phyloP scores from a whole-genome alignment of 2,113 vertebrate species.

The Shinisaurus crocodilurus region DNA sequence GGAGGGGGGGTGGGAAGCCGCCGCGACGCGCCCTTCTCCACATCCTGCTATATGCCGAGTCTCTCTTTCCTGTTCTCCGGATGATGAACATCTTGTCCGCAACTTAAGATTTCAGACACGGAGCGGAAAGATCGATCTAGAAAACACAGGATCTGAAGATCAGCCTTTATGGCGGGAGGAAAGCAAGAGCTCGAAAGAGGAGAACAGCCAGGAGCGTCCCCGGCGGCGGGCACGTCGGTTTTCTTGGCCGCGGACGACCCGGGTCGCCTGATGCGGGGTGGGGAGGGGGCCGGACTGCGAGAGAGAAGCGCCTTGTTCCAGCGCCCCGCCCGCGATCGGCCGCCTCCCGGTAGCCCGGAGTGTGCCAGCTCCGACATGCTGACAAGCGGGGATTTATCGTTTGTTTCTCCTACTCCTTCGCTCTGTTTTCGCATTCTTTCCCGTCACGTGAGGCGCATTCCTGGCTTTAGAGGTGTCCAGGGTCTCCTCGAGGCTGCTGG shows the following conservation, averaged over 20 bases:
- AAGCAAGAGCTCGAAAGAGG: too few species aligned
- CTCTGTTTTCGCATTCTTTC: constrained; percentile 10
- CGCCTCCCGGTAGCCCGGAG: background rate
- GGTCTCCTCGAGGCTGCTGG: background rate
- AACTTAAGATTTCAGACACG: too few species aligned
- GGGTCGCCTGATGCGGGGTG: background rate
- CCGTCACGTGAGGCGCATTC: constrained; percentile 16
- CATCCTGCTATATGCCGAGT: too few species aligned
- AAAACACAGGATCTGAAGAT: too few species aligned
- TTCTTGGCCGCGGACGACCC: background rate
- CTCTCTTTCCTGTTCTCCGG: too few species aligned
- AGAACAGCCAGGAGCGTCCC: too few species aligned
- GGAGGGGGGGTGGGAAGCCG: too few species aligned
- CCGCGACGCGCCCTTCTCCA: too few species aligned
- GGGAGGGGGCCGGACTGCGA: background rate
- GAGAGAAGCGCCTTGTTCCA: constrained; percentile 10
- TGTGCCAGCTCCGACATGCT: constrained; percentile 1
- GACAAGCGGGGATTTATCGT: constrained; percentile 21
- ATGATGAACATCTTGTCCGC: too few species aligned
- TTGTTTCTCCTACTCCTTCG: constrained; percentile 7
- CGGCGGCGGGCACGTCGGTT: too few species aligned
- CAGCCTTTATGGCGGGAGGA: too few species aligned
- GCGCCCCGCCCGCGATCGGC: background rate
- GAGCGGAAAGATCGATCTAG: too few species aligned
- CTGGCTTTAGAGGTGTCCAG: background rate